Conservation (phyloP, 2,888 invertebrate species). For the Cecidostiba fungosa region DNA sequence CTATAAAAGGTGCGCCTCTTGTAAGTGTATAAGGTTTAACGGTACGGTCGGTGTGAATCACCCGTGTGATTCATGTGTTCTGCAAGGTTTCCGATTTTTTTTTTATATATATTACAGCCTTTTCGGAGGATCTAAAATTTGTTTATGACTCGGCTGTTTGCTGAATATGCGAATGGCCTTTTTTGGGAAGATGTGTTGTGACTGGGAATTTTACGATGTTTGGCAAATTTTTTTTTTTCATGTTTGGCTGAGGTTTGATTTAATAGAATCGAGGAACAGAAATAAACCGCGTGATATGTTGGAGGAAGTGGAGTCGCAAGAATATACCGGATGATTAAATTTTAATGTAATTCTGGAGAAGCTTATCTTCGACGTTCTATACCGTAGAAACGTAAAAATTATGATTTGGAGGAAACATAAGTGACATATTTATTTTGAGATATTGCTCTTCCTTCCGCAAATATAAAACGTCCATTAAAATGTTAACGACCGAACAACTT, state of each 20-base stretch:
- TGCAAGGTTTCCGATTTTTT: neutral
- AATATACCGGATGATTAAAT: neutral
- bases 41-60: constrained; percentile 26
- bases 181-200: neutral
- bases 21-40: neutral
- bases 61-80: constrained; percentile 35
- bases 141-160: neutral
- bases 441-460: neutral
- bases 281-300: neutral
- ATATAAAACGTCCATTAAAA: neutral
- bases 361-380: neutral
- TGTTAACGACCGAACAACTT: neutral
- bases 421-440: neutral
- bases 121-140: neutral
- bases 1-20: constrained; percentile 19
- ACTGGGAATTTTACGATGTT: neutral
- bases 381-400: neutral
- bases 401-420: neutral
- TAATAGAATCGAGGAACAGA: neutral
- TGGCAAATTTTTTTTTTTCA: neutral
- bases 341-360: neutral
- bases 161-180: neutral
- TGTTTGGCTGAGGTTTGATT: neutral
- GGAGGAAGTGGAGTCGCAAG: neutral
- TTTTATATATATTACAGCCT: neutral